phyloP scores from a whole-genome alignment of 2,888 invertebrate species.

The Melanargia galathea region DNA sequence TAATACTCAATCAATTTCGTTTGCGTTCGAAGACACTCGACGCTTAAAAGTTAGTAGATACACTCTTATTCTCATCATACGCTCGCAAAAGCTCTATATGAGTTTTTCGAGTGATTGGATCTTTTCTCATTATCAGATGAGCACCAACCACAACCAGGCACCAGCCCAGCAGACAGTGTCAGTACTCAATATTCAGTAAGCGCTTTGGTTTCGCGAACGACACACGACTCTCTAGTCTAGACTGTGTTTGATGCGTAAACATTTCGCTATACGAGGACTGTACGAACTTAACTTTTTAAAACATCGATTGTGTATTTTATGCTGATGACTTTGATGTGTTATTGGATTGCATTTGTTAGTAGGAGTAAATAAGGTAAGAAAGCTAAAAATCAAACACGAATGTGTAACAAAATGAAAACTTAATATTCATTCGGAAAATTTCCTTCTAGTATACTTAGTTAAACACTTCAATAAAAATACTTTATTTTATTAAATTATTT shows the following conservation, averaged over 20 bases:
- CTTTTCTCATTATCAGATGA: slow-evolving; percentile 2
- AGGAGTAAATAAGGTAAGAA: background rate
- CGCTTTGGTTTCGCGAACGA: background rate
- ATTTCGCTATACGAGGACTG: background rate
- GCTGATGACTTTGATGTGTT: background rate
- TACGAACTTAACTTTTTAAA: background rate
- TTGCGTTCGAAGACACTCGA: too few species aligned
- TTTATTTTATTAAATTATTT: too few species aligned
- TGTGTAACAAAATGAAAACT: too few species aligned
- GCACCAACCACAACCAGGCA: background rate
- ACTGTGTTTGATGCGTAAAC: background rate
- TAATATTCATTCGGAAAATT: too few species aligned
- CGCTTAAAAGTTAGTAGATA: too few species aligned
- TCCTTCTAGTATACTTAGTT: too few species aligned
- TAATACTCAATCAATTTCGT: too few species aligned
- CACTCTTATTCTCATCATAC: too few species aligned
- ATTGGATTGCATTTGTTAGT: slow-evolving; percentile 2
- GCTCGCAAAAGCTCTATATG: background rate
- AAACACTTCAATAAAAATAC: too few species aligned
- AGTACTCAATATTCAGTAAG: too few species aligned
- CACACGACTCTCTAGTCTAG: background rate
- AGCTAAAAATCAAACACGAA: background rate
- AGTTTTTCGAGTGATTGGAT: background rate
- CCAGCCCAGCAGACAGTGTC: too few species aligned
- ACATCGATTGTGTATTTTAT: background rate